Conservation (phyloP, 2,888 invertebrate species). For the Leucoma salicis region DNA sequence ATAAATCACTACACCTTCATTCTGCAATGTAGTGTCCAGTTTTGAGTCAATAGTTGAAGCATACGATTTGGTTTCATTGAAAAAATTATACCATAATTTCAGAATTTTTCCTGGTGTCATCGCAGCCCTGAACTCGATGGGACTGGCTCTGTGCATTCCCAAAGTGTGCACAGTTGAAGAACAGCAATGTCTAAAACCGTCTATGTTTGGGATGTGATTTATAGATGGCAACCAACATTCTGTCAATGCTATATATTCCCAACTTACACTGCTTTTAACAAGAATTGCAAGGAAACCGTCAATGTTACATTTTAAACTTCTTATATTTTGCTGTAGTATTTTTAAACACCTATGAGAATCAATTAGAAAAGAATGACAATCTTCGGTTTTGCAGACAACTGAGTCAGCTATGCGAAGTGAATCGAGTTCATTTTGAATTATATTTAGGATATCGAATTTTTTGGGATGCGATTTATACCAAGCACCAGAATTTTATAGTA, state of each 20-base stretch:
- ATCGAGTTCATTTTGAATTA: slow-evolving; percentile 6
- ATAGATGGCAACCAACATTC: slow-evolving; percentile 6
- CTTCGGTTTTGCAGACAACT: background rate
- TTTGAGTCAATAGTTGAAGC: too few relatives aligned
- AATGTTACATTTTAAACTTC: slow-evolving; percentile 5
- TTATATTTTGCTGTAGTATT: slow-evolving; percentile 7
- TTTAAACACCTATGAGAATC: background rate
- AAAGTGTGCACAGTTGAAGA: too few relatives aligned
- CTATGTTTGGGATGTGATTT: background rate
- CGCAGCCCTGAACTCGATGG: too few relatives aligned
- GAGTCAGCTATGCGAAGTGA: slow-evolving; percentile 3
- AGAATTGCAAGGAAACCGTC: background rate
- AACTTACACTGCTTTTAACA: background rate
- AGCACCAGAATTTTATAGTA: too few relatives aligned
- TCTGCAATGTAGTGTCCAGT: too few relatives aligned
- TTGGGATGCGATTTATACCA: too few relatives aligned
- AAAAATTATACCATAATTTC: too few relatives aligned
- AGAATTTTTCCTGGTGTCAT: slow-evolving; percentile 2
- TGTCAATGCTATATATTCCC: slow-evolving; percentile 5
- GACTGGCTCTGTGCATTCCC: too few relatives aligned
- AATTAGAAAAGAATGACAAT: background rate
- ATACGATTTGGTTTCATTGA: too few relatives aligned
- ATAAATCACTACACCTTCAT: slow-evolving; percentile 5
- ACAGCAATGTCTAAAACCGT: background rate
- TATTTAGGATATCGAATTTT: slow-evolving; percentile 8